Percentiles rank a stretch among this genome's conserved stretches.
These are phyloP conservation scores for Drosophila antonietae DNA, from an alignment of 2,888 invertebrate genomes.

Conservation along the genomic window DNA sequence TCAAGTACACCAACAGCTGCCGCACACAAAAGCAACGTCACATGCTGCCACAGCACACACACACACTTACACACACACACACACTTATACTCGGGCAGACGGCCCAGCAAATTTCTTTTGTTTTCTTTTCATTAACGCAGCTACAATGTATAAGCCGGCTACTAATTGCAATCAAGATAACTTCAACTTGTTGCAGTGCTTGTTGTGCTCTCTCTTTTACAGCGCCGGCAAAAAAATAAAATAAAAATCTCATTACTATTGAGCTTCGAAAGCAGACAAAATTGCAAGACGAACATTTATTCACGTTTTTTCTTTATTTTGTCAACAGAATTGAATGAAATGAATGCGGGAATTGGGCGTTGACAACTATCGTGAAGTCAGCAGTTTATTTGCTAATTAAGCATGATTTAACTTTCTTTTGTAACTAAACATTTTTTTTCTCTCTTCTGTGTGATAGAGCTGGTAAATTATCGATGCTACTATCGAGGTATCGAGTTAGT, in stretches of 20 bases:
- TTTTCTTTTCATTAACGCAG: constrained; percentile 73
- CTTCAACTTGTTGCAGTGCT: constrained; percentile 69
- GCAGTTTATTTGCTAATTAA: background rate
- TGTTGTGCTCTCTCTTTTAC: background rate
- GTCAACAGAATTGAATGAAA: constrained; percentile 54
- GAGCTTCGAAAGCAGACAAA: constrained; percentile 6
- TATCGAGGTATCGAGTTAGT: too few species aligned
- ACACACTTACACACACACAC: background rate
- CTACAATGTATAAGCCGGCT: constrained; percentile 68
- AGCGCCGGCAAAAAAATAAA: constrained; percentile 9
- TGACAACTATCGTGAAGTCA: constrained; percentile 1
- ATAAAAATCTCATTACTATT: constrained; percentile 11
- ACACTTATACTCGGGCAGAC: background rate
- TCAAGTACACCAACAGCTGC: constrained; percentile 26
- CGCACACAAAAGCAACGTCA: constrained; percentile 26
- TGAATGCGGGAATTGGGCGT: constrained; percentile 27
- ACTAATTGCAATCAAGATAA: constrained; percentile 81
- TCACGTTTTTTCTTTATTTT: constrained; percentile 8
- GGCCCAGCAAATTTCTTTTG: constrained; percentile 56
- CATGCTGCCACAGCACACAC: constrained; percentile 34
- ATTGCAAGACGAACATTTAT: constrained; percentile 3
- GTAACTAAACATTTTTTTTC: background rate
- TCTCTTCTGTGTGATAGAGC: too few species aligned
- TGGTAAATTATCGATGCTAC: too few species aligned
- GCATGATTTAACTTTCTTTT: background rate